A percentile compares a stretch with the other conserved stretches of the same genome.
phyloP scores from a whole-genome alignment of 35 echinoderm and acorn worm genomes.

The Lytechinus variegatus region DNA sequence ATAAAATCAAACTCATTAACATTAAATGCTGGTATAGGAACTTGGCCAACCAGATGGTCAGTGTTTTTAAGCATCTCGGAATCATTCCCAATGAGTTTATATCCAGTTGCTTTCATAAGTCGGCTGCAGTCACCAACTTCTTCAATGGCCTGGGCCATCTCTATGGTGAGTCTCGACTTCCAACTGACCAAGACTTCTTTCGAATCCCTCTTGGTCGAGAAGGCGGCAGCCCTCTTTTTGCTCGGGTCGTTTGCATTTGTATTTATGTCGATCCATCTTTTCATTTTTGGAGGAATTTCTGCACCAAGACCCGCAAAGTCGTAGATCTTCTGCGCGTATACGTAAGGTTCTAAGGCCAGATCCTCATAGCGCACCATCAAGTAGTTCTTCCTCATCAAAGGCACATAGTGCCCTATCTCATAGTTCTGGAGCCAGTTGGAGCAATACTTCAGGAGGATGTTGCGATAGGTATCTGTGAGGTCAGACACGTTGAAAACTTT shows the following conservation, averaged over 20 bases:
- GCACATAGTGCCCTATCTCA: conserved; percentile 66
- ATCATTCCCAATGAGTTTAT: conserved; percentile 26
- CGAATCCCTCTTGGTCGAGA: conserved; percentile 64
- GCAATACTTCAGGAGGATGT: conserved; percentile 68
- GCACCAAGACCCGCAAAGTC: conserved; percentile 52
- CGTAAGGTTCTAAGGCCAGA: conserved; percentile 54
- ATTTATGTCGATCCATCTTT: conserved; percentile 59
- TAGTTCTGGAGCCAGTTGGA: conserved; percentile 64
- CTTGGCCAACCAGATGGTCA: neutral
- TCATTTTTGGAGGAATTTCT: conserved; percentile 47
- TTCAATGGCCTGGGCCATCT: conserved; percentile 60
- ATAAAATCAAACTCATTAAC: conserved; percentile 8
- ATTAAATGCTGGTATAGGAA: neutral
- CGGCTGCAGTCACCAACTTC: conserved; percentile 62
- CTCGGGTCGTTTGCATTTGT: conserved; percentile 53
- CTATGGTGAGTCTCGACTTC: conserved; percentile 49
- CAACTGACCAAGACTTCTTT: conserved; percentile 54
- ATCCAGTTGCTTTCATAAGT: conserved; percentile 60
- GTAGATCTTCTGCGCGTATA: conserved; percentile 48
- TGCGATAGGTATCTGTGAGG: conserved; percentile 58
- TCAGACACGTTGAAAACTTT: conserved; percentile 57
- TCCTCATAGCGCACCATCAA: conserved; percentile 69
- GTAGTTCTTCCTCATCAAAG: conserved; percentile 58
- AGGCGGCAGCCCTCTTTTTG: conserved; percentile 36
- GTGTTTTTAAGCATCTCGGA: neutral